Conservation (phyloP, 2,113 vertebrate genomes). For the Peromyscus maniculatus region DNA sequence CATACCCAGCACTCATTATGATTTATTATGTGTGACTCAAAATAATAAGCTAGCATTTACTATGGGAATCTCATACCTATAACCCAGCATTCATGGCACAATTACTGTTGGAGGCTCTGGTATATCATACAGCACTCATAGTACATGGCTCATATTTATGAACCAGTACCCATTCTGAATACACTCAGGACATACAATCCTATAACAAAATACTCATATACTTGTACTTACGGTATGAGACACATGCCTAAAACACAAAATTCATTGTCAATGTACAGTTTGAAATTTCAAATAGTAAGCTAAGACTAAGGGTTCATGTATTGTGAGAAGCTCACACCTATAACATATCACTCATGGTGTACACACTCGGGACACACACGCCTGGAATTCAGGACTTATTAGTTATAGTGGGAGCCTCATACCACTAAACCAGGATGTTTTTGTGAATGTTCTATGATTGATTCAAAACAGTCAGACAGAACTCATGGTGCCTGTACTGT, state of each 20-base stretch:
- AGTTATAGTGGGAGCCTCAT: neutral
- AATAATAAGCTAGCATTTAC: neutral
- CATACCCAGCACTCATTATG: neutral
- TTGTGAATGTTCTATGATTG: neutral
- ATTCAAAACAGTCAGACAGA: neutral
- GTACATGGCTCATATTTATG: neutral
- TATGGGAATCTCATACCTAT: neutral
- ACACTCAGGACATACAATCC: neutral
- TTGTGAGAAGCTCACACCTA: neutral
- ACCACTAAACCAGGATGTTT: neutral
- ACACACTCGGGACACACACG: rapidly evolving
- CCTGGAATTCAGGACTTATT: neutral
- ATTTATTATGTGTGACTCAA: neutral
- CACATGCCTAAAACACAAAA: neutral
- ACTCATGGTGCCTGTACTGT: neutral
- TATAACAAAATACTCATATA: neutral
- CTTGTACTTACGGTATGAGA: neutral
- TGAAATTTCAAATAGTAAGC: neutral
- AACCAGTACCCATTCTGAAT: neutral
- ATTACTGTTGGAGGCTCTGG: neutral
- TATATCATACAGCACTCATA: neutral
- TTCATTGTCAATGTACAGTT: neutral
- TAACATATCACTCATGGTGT: neutral
- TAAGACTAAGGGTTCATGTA: neutral
- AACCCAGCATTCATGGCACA: neutral